Base-by-base conservation (phyloP, 2,888 invertebrate genomes). In the Abrostola triplasia region DNA sequence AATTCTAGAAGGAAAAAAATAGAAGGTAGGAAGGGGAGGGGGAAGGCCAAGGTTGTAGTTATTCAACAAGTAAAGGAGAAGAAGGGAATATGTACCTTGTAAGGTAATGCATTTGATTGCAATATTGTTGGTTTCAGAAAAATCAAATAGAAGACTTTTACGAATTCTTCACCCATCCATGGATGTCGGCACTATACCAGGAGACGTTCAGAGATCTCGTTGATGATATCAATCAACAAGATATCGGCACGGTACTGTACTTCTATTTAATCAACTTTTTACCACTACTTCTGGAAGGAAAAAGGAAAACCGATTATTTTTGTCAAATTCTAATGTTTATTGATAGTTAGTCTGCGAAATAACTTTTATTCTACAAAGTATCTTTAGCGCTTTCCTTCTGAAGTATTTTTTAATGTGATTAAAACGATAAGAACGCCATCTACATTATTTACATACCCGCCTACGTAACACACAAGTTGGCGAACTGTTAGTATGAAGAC, bases 81-180 rank as follows among this genome's bases (percentile, higher is more conserved):
- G n/a, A n/a, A n/a, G n/a, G n/a, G n/a, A n/a, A n/a, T n/a, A n/a
- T n/a, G n/a, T n/a, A 24, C 24, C 24, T 24, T n/a, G n/a, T n/a
- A n/a, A 24, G 24, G 24, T 10, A 8, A 5, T 36, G 4, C 8
- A 50, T 11, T 12, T 54, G 5, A 40, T 48, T 55, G 1, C 37
- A 8, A 35, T 61, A 6, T 40, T 41, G 42, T 9, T 37, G 49
- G 51, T 65, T 58, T 11, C 89, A 94, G 90, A 90, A 95, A 87
- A 90, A 95, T 0, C 87, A 95, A 64, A 96, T 98, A 41, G 88
- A 92, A 0, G 97, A 98, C 84, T 93, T 97, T 6, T 97, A 92
- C 84, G 93, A 95, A 6, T 97, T 95, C 89, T 97, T 97, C 89
- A 92, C 92, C 8, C 95, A 96, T 75, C 95, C 96, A 0, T 97